Evolutionary conservation across 2,888 invertebrate species (phyloP), one percentile per base, ranked within the genome.

Genomic region (Conus canariensis): DNA sequence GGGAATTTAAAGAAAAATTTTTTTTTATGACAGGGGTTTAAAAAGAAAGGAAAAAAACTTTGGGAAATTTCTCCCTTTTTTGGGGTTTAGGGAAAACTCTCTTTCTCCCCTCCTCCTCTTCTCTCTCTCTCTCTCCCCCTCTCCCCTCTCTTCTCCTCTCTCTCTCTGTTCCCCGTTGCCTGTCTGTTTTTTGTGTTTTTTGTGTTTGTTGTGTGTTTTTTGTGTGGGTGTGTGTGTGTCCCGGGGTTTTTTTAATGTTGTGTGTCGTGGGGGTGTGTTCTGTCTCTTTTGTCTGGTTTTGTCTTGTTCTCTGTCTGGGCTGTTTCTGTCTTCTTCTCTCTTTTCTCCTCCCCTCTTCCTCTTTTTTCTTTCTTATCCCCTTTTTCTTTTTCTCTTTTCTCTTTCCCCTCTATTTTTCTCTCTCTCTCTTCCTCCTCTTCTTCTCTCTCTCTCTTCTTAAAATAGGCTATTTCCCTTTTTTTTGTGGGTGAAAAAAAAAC

Each of bases 61-160:
- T n/a, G n/a, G n/a, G n/a, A n/a, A n/a, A n/a, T n/a, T n/a, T n/a
- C n/a, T n/a, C n/a, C n/a, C n/a, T n/a, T n/a, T n/a, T n/a, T n/a
- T n/a, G n/a, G n/a, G n/a, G n/a, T n/a, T n/a, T n/a, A n/a, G n/a
- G n/a, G n/a, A n/a, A n/a, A n/a, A 60, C 60, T 14, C 9, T 60
- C 60, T 60, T 10, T 60, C 14, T 60, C 9, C 14, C 60, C 8
- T 14, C 14, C 9, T 60, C 60, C 14, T 60, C 14, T 6, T 74
- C 74, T 74, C 74, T 74, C 74, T 74, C 74, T 74, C 74, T 74
- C 74, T 74, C 74, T 74, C 74, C 19, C 74, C 14, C 60, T 60
- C 60, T 60, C 60, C 14, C 60, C 14, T 60, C 60, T 60, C 60
- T 60, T 14, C 14, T 14, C 14, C 60, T 60, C 60, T 74, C 74